Evolutionary conservation across 2,888 invertebrate genomes (phyloP).

Genomic region (Xestia sexstrigata): DNA sequence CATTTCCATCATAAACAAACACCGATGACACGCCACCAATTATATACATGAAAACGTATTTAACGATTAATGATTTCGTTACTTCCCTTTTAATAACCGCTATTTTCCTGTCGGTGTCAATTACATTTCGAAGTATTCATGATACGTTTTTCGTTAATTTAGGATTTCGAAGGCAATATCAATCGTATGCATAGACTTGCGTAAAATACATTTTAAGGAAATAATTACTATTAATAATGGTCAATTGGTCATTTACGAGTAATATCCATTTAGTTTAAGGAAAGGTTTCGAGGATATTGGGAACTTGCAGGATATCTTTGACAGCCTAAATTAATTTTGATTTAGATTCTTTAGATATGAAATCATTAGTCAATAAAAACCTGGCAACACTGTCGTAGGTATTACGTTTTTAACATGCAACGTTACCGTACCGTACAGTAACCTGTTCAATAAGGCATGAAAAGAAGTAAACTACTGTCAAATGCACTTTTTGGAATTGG

Average conservation of each 20-base stretch:
- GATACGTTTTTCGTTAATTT: conserved; percentile 34
- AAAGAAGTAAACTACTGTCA: background rate
- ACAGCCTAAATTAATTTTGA: conserved; percentile 15
- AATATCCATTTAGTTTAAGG: conserved; percentile 4
- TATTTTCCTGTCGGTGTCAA: conserved; percentile 46
- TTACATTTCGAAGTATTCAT: conserved; percentile 38
- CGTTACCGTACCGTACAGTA: no score
- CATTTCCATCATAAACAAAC: background rate
- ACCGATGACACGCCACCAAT: conserved; percentile 32
- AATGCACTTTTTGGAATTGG: background rate
- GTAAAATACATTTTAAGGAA: conserved; percentile 28
- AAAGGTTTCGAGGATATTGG: conserved; percentile 25
- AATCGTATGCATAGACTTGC: conserved; percentile 24
- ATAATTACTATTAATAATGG: conserved; percentile 39
- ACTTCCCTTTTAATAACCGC: conserved; percentile 44
- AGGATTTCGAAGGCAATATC: conserved; percentile 35
- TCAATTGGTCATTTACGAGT: conserved; percentile 17
- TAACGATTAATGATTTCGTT: conserved; percentile 41
- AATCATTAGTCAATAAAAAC: background rate
- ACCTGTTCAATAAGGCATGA: background rate
- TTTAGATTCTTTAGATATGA: background rate
- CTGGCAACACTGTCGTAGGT: background rate
- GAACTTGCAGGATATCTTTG: conserved; percentile 35
- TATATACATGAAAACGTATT: conserved; percentile 34
- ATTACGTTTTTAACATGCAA: background rate